phyloP scores from a whole-genome alignment of 2,797 vertebrate species.

The Ispidina picta region DNA sequence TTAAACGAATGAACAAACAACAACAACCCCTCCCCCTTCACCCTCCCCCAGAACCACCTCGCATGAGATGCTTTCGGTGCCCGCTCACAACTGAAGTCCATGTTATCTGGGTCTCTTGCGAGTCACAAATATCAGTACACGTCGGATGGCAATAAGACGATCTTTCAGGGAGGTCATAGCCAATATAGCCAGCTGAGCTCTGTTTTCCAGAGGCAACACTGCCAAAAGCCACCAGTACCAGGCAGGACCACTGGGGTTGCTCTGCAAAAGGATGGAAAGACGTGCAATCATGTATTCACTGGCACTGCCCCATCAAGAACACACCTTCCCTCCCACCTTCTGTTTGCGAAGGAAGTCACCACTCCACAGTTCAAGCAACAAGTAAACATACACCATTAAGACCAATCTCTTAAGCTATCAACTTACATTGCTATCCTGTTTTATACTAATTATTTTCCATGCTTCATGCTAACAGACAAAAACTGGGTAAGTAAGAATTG shows the following conservation, averaged over 20 bases:
- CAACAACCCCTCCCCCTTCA: neutral
- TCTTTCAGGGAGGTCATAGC: constrained; percentile 90
- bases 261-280: constrained; percentile 73
- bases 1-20: neutral
- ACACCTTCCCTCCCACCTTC: neutral
- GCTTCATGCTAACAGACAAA: neutral
- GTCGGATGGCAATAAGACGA: constrained; percentile 87
- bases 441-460: neutral
- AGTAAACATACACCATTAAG: neutral
- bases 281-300: neutral
- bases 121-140: constrained; percentile 89
- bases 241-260: constrained; percentile 86
- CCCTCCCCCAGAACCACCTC: neutral
- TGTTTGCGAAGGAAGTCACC: neutral
- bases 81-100: constrained; percentile 37
- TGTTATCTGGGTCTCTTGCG: constrained; percentile 87
- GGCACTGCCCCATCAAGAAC: neutral
- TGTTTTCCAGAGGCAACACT: constrained; percentile 88
- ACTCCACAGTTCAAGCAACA: neutral
- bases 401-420: neutral
- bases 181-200: constrained; percentile 91
- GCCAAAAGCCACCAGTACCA: constrained; percentile 96
- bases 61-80: constrained; percentile 49
- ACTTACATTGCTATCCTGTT: neutral
- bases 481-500: neutral